Evolutionary conservation across 2,888 invertebrate species (phyloP), one percentile per base, ranked within the genome.

Genomic region (Harpalus rubripes): DNA sequence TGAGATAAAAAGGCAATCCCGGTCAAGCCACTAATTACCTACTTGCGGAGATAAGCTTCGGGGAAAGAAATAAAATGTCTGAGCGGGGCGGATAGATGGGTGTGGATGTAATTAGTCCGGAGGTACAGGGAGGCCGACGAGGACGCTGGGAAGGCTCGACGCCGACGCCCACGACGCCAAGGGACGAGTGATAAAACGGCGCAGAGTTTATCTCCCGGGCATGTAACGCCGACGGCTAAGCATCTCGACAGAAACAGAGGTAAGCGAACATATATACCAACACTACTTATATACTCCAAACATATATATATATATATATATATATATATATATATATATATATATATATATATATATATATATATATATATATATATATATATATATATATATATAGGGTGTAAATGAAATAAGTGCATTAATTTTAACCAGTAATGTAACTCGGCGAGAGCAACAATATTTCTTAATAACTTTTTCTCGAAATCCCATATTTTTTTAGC

Each of bases 1-100:
- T 83, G 76, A 83, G 83, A 83, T 83, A 83, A 76, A 82, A 76
- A 74, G 83, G 61, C 83, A 83, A 83, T 83, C 83, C 83, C 83
- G 83, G 83, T 83, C 83, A 83, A 81, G 72, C 83, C 83, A 83
- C 76, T 83, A 83, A 83, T 83, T 83, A 83, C 72, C 74, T 72
- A 82, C 83, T 76, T 72, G 82, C 74, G 74, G 68, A 83, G 72
- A 81, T 81, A 81, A 83, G 74, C 58, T 16, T 7, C 15, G 82
- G 12, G 83, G 83, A 83, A 83, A 83, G 82, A 82, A 76, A 83
- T 83, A 83, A 83, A 83, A 83, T 83, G 83, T 72, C 74, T 76
- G 74, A 18, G 74, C 44, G 16, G 32, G 58, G 76, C 44, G 76
- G 65, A 84, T 78, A 78, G 84, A 84, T 84, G 83, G 83, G 76